These are phyloP conservation scores for Caenorhabditis sp. DNA, from an alignment of 2,888 invertebrate genomes.

Conservation along the genomic window DNA sequence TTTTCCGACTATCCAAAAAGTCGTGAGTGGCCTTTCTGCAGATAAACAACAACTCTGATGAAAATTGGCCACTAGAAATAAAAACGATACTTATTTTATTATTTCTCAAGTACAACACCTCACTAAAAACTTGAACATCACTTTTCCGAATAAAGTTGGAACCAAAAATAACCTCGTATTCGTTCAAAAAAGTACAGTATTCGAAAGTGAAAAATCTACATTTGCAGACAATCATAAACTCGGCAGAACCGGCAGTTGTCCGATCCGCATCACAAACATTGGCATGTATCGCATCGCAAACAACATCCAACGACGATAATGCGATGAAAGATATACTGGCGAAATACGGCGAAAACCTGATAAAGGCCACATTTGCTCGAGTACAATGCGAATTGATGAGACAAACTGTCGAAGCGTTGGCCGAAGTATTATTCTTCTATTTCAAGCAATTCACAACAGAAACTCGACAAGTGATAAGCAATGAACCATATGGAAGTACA, in stretches of 20 bases:
- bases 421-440: constrained; percentile 52
- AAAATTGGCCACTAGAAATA: too few relatives aligned
- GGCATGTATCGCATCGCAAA: constrained; percentile 33
- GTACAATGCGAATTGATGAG: constrained; percentile 48
- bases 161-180: too few relatives aligned
- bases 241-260: constrained; percentile 41
- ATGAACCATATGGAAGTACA: constrained; percentile 33
- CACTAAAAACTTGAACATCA: too few relatives aligned
- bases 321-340: constrained; percentile 33
- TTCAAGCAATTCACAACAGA: constrained; percentile 46
- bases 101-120: too few relatives aligned
- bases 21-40: too few relatives aligned
- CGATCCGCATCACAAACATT: constrained; percentile 40
- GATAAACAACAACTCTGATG: too few relatives aligned
- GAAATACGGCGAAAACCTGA: constrained; percentile 28
- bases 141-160: too few relatives aligned
- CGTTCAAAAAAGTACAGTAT: too few relatives aligned
- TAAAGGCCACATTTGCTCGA: constrained; percentile 40
- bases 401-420: constrained; percentile 49
- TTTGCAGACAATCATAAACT: constrained; percentile 33
- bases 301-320: constrained; percentile 27
- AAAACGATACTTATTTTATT: too few relatives aligned
- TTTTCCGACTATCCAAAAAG: too few relatives aligned
- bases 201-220: not conserved
- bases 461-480: constrained; percentile 39